Percentiles rank a stretch among this genome's conserved stretches.
phyloP scores from a whole-genome alignment of 2,113 vertebrate species.

The Aleadryas rufinucha region DNA sequence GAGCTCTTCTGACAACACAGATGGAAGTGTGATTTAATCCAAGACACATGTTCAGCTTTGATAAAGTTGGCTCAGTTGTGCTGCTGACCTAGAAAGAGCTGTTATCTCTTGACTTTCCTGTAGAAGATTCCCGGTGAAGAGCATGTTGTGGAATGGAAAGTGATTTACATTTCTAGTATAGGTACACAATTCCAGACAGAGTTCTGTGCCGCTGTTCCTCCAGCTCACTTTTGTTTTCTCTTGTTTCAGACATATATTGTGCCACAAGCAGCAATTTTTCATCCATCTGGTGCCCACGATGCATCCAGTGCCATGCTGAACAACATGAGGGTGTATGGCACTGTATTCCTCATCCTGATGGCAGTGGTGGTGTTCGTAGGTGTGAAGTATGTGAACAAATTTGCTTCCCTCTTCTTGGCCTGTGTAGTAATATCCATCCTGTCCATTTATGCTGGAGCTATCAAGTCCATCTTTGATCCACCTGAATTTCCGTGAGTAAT shows the following conservation, averaged over 20 bases:
- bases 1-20: neutral
- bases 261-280: constrained; percentile 92
- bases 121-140: neutral
- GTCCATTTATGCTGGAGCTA: constrained; percentile 93
- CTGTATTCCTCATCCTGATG: constrained; percentile 92
- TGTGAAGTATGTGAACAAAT: constrained; percentile 97
- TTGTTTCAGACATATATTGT: constrained; percentile 90
- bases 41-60: neutral
- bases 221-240: neutral
- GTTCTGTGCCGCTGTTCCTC: neutral
- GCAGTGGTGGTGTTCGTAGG: constrained; percentile 95
- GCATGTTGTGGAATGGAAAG: neutral
- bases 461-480: constrained; percentile 93
- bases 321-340: constrained; percentile 96
- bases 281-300: constrained; percentile 76
- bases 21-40: neutral
- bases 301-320: constrained; percentile 86
- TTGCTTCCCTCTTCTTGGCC: constrained; percentile 95
- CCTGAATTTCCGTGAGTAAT: constrained; percentile 91
- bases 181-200: neutral
- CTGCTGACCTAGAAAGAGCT: neutral
- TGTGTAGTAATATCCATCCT: constrained; percentile 97
- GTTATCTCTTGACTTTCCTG: neutral
- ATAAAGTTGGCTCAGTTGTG: neutral
- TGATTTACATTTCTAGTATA: neutral